Conservation (phyloP, 2,797 vertebrate genomes). For the Manis crassicaudata region DNA sequence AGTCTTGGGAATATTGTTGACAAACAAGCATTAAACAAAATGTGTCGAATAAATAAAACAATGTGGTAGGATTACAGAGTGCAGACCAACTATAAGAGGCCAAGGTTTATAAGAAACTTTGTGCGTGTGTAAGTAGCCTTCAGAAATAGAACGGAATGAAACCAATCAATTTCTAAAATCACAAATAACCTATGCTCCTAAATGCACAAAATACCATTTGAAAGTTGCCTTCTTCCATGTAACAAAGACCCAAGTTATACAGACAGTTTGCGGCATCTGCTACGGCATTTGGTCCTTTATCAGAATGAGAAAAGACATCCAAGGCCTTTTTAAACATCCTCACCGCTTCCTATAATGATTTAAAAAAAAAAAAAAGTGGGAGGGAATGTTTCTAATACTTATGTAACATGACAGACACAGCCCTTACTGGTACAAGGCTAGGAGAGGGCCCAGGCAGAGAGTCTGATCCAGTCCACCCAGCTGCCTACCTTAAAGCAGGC, state of each 20-base stretch:
- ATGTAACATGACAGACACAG: neutral
- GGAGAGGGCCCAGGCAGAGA: neutral
- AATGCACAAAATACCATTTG: constrained; percentile 80
- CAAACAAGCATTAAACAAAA: constrained; percentile 1
- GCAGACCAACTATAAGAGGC: neutral
- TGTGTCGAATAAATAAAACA: neutral
- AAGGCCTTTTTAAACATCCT: constrained; percentile 85
- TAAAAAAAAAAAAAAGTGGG: neutral
- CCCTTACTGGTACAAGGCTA: fast-evolving
- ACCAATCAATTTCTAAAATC: constrained; percentile 42
- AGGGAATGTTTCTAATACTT: neutral
- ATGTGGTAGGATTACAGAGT: neutral
- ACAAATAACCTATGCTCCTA: constrained; percentile 35
- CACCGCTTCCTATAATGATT: constrained; percentile 84
- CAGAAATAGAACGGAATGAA: constrained; percentile 32
- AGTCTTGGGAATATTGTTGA: neutral
- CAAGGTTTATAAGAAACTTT: neutral
- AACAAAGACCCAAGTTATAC: constrained; percentile 86
- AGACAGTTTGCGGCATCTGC: constrained; percentile 83
- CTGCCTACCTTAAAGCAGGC: neutral
- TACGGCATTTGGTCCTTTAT: constrained; percentile 45
- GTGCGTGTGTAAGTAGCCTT: neutral
- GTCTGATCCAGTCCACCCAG: neutral
- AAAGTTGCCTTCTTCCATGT: constrained; percentile 83
- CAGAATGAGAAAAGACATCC: constrained; percentile 69